These are phyloP conservation scores for Ichneumon xanthorius DNA, from an alignment of 2,888 invertebrate genomes.

Conservation along the genomic window DNA sequence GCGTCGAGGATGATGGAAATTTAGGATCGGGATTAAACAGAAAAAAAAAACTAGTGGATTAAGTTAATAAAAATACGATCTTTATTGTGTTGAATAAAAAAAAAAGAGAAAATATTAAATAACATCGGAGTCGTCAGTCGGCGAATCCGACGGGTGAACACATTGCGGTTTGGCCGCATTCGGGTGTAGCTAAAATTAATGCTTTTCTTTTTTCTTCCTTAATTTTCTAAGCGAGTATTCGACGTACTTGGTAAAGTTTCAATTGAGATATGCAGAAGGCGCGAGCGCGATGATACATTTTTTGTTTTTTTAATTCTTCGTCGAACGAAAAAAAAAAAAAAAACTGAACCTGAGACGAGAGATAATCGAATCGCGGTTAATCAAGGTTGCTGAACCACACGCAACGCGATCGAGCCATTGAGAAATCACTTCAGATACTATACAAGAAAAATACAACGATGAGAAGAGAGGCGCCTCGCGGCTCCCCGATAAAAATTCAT, in stretches of 20 bases:
- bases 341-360: constrained; percentile 63
- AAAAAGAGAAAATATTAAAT: constrained; percentile 71
- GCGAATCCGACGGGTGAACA: constrained; percentile 79
- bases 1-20: neutral
- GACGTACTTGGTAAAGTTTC: constrained; percentile 37
- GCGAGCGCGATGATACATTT: constrained; percentile 41
- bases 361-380: constrained; percentile 53
- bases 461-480: neutral
- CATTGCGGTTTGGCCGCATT: constrained; percentile 75
- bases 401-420: constrained; percentile 27
- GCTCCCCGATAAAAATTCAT: constrained; percentile 24
- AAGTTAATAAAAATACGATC: constrained; percentile 68
- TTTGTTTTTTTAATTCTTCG: constrained; percentile 48
- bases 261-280: constrained; percentile 26
- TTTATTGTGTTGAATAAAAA: constrained; percentile 73
- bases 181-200: constrained; percentile 62
- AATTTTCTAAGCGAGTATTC: constrained; percentile 63
- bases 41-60: neutral
- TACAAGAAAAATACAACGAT: constrained; percentile 4
- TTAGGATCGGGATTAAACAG: neutral
- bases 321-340: constrained; percentile 56
- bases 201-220: constrained; percentile 29
- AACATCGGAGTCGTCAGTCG: constrained; percentile 67
- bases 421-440: constrained; percentile 12
- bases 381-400: constrained; percentile 44